These are phyloP conservation scores for Hoplodrina blanda DNA, from an alignment of 2,888 invertebrate genomes.

Conservation along the genomic window DNA sequence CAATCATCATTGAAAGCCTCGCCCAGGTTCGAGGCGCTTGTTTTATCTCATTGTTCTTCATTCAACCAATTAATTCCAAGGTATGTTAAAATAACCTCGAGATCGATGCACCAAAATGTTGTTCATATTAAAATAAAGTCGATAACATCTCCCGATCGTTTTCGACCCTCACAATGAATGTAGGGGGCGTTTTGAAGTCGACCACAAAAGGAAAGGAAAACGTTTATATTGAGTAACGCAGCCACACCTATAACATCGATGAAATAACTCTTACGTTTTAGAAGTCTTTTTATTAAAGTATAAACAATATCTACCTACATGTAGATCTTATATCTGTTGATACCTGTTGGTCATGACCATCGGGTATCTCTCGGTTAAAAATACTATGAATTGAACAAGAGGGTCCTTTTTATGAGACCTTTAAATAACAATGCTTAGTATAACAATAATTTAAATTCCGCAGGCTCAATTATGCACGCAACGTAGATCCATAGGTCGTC, in stretches of 20 bases:
- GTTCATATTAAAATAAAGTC: conserved; percentile 75
- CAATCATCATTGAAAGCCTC: conserved; percentile 76
- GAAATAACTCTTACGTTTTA: conserved; percentile 53
- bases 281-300: conserved; percentile 29
- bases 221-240: conserved; percentile 61
- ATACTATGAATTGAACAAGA: not conserved
- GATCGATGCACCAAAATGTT: conserved; percentile 80
- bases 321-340: not conserved
- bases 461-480: conserved; percentile 5
- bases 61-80: conserved; percentile 79
- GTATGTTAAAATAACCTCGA: conserved; percentile 76
- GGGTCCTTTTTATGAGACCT: not conserved
- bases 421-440: conserved; percentile 22
- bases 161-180: conserved; percentile 71
- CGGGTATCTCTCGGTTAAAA: not conserved
- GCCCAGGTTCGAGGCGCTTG: conserved; percentile 68
- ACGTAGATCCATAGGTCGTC: conserved; percentile 17
- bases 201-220: conserved; percentile 77
- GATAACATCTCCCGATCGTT: conserved; percentile 80
- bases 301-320: not conserved
- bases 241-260: conserved; percentile 61
- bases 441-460: conserved; percentile 20
- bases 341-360: not conserved
- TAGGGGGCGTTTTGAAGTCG: conserved; percentile 76
- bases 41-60: conserved; percentile 78